phyloP scores from a whole-genome alignment of 1,140 invertebrate species.

The Drosophila murphyi region DNA sequence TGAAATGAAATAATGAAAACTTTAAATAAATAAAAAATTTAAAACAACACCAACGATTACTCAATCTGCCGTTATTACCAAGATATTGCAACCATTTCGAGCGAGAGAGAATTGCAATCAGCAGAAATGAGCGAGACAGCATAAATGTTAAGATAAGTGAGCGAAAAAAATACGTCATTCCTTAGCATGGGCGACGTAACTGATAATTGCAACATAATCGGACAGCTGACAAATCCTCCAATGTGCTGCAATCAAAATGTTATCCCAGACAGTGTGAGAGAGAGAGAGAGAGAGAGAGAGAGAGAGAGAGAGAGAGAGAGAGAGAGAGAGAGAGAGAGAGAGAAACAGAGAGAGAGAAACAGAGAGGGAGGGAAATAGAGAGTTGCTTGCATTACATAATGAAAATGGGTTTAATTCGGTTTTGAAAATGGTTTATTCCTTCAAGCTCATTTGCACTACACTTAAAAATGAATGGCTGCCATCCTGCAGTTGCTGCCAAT shows the following conservation, averaged over 20 bases:
- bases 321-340: too few relatives aligned
- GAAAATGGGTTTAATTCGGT: slow-evolving; percentile 7
- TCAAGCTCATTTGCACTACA: slow-evolving; percentile 67
- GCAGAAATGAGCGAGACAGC: not conserved
- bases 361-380: not conserved
- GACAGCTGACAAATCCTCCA: too few relatives aligned
- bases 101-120: not conserved
- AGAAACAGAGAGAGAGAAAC: too few relatives aligned
- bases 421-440: slow-evolving; percentile 69
- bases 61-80: not conserved
- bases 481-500: slow-evolving; percentile 10
- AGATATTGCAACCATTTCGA: not conserved
- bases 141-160: not conserved
- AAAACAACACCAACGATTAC: slow-evolving; percentile 51
- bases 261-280: too few relatives aligned
- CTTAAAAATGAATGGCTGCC: slow-evolving; percentile 56
- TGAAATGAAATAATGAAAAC: slow-evolving; percentile 82
- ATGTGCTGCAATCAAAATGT: too few relatives aligned
- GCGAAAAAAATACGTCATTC: too few relatives aligned
- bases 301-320: too few relatives aligned
- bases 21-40: slow-evolving; percentile 82
- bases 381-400: slow-evolving; percentile 57
- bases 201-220: not conserved
- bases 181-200: too few relatives aligned
- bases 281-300: too few relatives aligned